A percentile compares a stretch with the other conserved stretches of the same genome.
These are phyloP conservation scores for Plagodis pulveraria DNA, from an alignment of 2,888 invertebrate genomes.

Conservation along the genomic window DNA sequence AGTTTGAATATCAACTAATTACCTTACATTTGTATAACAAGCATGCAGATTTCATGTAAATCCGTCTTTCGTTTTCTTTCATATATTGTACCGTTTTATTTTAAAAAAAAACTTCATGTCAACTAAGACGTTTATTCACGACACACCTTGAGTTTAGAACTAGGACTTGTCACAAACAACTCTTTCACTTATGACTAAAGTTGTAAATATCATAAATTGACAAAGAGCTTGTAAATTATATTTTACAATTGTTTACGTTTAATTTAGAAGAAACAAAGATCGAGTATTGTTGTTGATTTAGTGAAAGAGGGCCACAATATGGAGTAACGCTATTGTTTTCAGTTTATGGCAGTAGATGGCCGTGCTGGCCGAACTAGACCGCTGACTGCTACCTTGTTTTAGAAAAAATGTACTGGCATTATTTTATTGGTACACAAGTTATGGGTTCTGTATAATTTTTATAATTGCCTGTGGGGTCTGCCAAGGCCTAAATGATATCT, in stretches of 20 bases:
- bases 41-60: too few relatives aligned
- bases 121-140: neutral
- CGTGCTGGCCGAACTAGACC: constrained; percentile 49
- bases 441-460: too few relatives aligned
- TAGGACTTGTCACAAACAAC: constrained; percentile 22
- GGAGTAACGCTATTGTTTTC: constrained; percentile 15
- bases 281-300: constrained; percentile 34
- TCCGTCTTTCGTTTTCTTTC: too few relatives aligned
- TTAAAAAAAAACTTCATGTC: too few relatives aligned
- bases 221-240: constrained; percentile 53
- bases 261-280: constrained; percentile 53
- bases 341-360: constrained; percentile 31
- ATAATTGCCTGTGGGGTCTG: too few relatives aligned
- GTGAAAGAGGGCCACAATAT: constrained; percentile 20
- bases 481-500: too few relatives aligned
- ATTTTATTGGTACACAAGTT: neutral
- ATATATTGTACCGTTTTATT: too few relatives aligned
- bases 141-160: neutral
- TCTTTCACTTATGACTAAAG: constrained; percentile 27
- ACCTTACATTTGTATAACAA: too few relatives aligned
- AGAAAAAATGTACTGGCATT: constrained; percentile 14
- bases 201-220: constrained; percentile 27
- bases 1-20: too few relatives aligned
- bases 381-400: constrained; percentile 53
- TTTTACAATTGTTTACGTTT: constrained; percentile 75